Base-by-base conservation (phyloP, 2,113 vertebrate genomes). In the Tretioscincus oriximinensis region DNA sequence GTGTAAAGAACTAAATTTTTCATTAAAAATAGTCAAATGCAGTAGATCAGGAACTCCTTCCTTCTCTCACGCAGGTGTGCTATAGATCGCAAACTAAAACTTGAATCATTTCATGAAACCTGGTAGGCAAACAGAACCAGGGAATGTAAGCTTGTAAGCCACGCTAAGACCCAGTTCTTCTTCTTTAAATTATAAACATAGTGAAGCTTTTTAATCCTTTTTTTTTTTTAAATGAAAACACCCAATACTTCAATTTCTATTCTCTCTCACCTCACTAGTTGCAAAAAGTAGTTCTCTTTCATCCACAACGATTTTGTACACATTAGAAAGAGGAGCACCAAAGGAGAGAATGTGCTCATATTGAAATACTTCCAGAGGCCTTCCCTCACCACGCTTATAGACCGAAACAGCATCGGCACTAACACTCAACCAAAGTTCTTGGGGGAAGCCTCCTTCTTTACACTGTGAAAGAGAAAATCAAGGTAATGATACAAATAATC, bases 261-360 rank as follows among this genome's bases (percentile, higher is more conserved):
- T 8, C 67, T 76, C 80, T 71, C 93, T 90, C 93, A 98, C 98
- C 98, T 98, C 96, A 10, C 90, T 96, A 4, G 98, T 99, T 89
- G 98, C 97, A 73, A 99, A 99, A 7, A 98, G 92, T 85, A 99
- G 93, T 66, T 99, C 98, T 70, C 98, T 94, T 28, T 97, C 97
- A 81, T 99, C 97, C 24, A 99, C 96, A 0, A 97, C 93, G 0
- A 99, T 99, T 94, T 98, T 99, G 94, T 99, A 99, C 0, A 95
- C 93, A 89, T 97, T 99, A 76, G 97, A 92, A 84, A 97, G 95
- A 0, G 98, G 98, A 0, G 98, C 98, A 10, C 98, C 98, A 1
- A 99, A 99, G 5, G 98, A 99, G 18, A 99, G 95, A 85, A 99
- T 99, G 74, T 96, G 96, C 2, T 99, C 98, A 0, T 99, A 99